These are phyloP conservation scores for Chymomyza caudatula DNA, from an alignment of 2,888 invertebrate species.

Conservation along the genomic window DNA sequence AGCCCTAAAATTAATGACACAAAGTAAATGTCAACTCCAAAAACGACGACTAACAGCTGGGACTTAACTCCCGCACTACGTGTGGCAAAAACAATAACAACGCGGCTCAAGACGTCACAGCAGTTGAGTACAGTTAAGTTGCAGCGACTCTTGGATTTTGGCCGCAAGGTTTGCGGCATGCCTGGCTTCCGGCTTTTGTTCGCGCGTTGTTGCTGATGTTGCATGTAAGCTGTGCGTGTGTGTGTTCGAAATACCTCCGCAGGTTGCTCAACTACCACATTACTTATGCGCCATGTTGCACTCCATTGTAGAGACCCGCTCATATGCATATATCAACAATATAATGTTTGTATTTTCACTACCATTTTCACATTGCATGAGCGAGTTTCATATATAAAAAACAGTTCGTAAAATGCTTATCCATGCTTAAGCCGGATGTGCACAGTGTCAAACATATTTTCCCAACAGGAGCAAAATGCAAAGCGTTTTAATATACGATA, in stretches of 20 bases:
- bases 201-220: slow-evolving; percentile 60
- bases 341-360: neutral
- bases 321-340: neutral
- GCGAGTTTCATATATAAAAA: neutral
- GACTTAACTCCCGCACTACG: slow-evolving; percentile 40
- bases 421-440: slow-evolving; percentile 53
- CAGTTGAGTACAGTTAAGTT: neutral
- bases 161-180: slow-evolving; percentile 33
- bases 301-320: neutral
- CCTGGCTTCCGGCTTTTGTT: slow-evolving; percentile 70
- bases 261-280: slow-evolving; percentile 5
- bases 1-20: slow-evolving; percentile 65
- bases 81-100: slow-evolving; percentile 66
- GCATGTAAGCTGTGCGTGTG: slow-evolving; percentile 59
- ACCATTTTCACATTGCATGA: neutral
- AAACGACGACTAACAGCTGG: slow-evolving; percentile 57
- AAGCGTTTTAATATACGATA: slow-evolving; percentile 57
- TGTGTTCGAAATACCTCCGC: slow-evolving; percentile 25
- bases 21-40: slow-evolving; percentile 65
- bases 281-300: slow-evolving; percentile 1
- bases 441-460: slow-evolving; percentile 62
- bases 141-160: neutral
- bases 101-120: slow-evolving; percentile 10
- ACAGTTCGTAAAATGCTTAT: neutral
- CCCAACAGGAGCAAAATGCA: neutral